Conservation (phyloP, 35 echinoderm and acorn worm genomes). For the Eucidaris tribuloides region DNA sequence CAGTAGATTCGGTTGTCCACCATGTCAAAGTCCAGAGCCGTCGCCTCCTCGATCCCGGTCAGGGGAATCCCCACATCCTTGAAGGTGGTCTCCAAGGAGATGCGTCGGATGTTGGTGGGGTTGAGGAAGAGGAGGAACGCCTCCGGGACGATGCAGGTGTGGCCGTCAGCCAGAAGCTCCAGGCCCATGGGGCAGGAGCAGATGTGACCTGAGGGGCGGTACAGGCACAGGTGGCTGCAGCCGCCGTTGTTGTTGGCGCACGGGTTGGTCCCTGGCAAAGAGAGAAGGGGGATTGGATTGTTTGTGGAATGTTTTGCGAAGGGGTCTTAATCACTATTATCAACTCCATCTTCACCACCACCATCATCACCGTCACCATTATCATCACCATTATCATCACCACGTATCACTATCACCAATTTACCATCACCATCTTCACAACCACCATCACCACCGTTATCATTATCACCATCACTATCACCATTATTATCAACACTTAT, state of each 20-base stretch:
- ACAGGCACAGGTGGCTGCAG: constrained; percentile 88
- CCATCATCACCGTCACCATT: too few species aligned
- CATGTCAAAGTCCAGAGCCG: constrained; percentile 89
- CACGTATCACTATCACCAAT: too few species aligned
- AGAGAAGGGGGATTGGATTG: too few species aligned
- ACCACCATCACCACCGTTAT: too few species aligned
- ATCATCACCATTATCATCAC: too few species aligned
- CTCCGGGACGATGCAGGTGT: constrained; percentile 90
- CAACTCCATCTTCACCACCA: too few species aligned
- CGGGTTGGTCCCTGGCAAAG: constrained; percentile 82
- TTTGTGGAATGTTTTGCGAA: too few species aligned
- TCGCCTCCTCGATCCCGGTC: constrained; percentile 51
- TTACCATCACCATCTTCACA: too few species aligned
- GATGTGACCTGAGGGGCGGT: constrained; percentile 46
- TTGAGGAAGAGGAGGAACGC: constrained; percentile 89
- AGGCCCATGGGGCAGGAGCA: constrained; percentile 88
- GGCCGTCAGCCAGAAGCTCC: constrained; percentile 69
- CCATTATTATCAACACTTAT: too few species aligned
- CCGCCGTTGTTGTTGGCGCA: constrained; percentile 78
- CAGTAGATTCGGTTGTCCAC: constrained; percentile 85
- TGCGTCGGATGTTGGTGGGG: constrained; percentile 57
- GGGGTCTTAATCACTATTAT: too few species aligned
- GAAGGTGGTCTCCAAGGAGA: constrained; percentile 79
- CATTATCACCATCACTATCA: too few species aligned
- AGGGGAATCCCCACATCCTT: constrained; percentile 91